These are phyloP conservation scores for Cerastis leucographa DNA, from an alignment of 2,888 invertebrate genomes.

Conservation along the genomic window DNA sequence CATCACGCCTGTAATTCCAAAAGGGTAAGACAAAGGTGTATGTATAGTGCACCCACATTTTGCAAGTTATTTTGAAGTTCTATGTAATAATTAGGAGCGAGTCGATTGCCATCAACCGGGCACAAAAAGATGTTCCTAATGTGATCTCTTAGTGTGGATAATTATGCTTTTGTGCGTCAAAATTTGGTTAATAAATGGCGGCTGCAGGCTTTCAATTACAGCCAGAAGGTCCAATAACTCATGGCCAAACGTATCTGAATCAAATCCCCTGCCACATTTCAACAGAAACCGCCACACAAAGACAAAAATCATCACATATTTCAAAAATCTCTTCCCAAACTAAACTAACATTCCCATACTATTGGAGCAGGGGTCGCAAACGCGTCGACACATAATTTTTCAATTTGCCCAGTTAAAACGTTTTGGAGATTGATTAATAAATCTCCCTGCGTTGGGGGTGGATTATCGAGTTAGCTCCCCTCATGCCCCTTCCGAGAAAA, in stretches of 20 bases:
- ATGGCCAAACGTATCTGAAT: background rate
- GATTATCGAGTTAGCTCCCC: slow-evolving; percentile 69
- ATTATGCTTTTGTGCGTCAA: no score
- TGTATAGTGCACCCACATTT: no score
- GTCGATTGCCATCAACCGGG: no score
- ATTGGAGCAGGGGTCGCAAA: slow-evolving; percentile 68
- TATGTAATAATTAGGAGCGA: no score
- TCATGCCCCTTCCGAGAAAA: slow-evolving; percentile 67
- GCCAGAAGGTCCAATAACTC: background rate
- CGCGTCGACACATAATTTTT: slow-evolving; percentile 86
- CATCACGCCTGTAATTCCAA: no score
- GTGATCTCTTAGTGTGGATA: no score
- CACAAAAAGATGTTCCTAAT: no score
- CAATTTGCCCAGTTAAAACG: slow-evolving; percentile 86
- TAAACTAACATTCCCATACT: slow-evolving; percentile 67
- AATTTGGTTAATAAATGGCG: background rate
- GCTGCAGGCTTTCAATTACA: background rate
- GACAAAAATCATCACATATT: slow-evolving; percentile 44
- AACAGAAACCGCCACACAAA: slow-evolving; percentile 28
- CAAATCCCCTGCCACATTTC: slow-evolving; percentile 19
- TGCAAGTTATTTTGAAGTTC: no score
- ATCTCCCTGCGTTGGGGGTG: slow-evolving; percentile 84
- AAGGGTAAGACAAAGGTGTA: no score
- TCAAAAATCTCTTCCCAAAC: slow-evolving; percentile 54
- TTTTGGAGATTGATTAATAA: slow-evolving; percentile 89